A percentile compares a stretch with the other conserved stretches of the same genome.
These are phyloP conservation scores for Myripristis jacobus DNA, from an alignment of 2,797 vertebrate genomes.

Conservation along the genomic window DNA sequence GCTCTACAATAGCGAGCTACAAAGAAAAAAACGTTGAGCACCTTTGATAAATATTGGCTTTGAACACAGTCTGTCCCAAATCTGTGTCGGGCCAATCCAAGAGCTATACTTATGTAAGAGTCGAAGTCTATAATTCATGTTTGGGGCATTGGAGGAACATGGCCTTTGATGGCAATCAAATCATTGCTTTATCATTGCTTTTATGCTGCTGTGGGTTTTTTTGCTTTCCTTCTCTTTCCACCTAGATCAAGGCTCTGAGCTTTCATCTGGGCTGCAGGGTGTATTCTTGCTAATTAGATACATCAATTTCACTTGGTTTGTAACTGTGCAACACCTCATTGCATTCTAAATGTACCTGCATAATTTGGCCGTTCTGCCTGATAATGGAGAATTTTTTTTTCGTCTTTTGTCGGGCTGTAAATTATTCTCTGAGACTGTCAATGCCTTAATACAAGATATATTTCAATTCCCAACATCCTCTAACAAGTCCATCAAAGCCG, in stretches of 20 bases:
- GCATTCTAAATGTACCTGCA: conserved; percentile 79
- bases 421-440: conserved; percentile 65
- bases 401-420: conserved; percentile 33
- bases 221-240: conserved; percentile 26
- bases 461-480: conserved; percentile 37
- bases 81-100: conserved; percentile 51
- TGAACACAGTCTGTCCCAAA: conserved; percentile 56
- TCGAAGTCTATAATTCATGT: conserved; percentile 48
- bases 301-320: conserved; percentile 78
- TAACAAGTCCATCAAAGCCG: conserved; percentile 49
- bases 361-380: conserved; percentile 68
- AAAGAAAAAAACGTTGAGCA: conserved; percentile 62
- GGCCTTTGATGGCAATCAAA: conserved; percentile 59
- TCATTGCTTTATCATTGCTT: conserved; percentile 59
- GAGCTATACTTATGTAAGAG: conserved; percentile 57
- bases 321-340: conserved; percentile 76
- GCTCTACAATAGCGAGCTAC: conserved; percentile 53
- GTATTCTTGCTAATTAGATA: conserved; percentile 74
- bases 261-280: conserved; percentile 72
- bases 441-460: conserved; percentile 56
- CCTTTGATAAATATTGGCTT: conserved; percentile 70
- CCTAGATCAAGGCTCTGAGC: conserved; percentile 63
- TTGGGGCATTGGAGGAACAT: conserved; percentile 28
- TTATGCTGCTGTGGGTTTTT: conserved; percentile 21
- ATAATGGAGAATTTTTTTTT: conserved; percentile 56